Evolutionary conservation across 2,888 invertebrate genomes (phyloP).

Genomic region (Cosmopolites sordidus): DNA sequence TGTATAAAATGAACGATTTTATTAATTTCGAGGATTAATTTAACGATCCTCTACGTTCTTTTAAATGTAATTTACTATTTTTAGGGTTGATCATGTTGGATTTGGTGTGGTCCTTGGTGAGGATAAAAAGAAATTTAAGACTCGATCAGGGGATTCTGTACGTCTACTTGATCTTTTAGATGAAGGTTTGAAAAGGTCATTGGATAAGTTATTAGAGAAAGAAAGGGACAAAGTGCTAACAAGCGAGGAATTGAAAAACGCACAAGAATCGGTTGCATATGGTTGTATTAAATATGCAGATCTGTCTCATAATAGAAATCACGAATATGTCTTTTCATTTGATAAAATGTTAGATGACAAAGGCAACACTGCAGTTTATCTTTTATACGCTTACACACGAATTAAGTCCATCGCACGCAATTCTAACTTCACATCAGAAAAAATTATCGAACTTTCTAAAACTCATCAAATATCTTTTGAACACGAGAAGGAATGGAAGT

Average conservation of each 20-base stretch:
- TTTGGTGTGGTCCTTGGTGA: conserved; percentile 98
- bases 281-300: conserved; percentile 99
- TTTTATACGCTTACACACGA: conserved; percentile 90
- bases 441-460: conserved; percentile 59
- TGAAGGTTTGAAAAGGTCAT: conserved; percentile 80
- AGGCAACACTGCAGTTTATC: conserved; percentile 97
- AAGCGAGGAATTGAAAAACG: conserved; percentile 72
- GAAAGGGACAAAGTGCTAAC: conserved; percentile 55
- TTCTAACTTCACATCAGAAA: conserved; percentile 62
- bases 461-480: conserved; percentile 63
- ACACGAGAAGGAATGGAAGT: conserved; percentile 92
- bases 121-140: conserved; percentile 98
- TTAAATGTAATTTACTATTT: too few relatives aligned
- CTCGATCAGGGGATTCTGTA: conserved; percentile 94
- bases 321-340: conserved; percentile 97
- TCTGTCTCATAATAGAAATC: conserved; percentile 84
- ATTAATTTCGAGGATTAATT: too few relatives aligned
- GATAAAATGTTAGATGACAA: conserved; percentile 99
- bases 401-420: conserved; percentile 87
- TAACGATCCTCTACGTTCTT: too few relatives aligned
- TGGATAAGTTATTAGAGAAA: conserved; percentile 82
- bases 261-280: conserved; percentile 91
- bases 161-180: conserved; percentile 77
- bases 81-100: conserved; percentile 81
- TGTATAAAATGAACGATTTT: too few relatives aligned